Evolutionary conservation across 30 jellyfish, hydroid and myxozoan genomes (phyloP).

Genomic region (Hydractinia echinata): DNA sequence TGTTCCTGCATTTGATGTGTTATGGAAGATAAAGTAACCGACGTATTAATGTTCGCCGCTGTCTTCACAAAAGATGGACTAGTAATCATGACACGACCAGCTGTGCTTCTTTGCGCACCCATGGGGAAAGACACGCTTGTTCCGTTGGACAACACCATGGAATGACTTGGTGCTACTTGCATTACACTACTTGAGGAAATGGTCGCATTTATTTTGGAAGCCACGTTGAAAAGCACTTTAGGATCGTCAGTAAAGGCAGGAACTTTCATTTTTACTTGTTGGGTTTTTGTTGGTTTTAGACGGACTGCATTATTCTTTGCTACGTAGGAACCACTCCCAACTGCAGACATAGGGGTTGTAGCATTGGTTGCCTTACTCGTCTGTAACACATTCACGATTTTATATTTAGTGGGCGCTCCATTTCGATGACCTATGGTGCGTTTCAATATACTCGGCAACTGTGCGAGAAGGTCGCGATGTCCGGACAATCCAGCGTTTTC

Average conservation of each 20-base stretch:
- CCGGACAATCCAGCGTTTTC: slow-evolving; percentile 13
- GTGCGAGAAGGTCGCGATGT: neutral
- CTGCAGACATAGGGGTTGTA: neutral
- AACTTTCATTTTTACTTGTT: neutral
- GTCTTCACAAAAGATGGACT: neutral
- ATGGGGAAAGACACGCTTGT: neutral
- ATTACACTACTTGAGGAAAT: neutral
- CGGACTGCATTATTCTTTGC: neutral
- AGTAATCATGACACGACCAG: neutral
- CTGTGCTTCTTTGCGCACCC: neutral
- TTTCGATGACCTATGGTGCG: slow-evolving; percentile 25
- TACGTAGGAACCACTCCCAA: neutral
- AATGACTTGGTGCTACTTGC: neutral
- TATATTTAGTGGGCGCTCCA: slow-evolving; percentile 19
- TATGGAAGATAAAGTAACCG: neutral
- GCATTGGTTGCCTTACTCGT: neutral
- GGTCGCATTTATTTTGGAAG: neutral
- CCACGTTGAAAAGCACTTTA: neutral
- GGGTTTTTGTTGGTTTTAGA: neutral
- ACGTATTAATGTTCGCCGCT: neutral
- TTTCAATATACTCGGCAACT: slow-evolving; percentile 12
- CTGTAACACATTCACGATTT: slow-evolving; percentile 18
- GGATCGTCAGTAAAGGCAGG: neutral
- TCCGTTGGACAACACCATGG: neutral
- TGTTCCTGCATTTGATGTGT: neutral